Base-by-base conservation (phyloP, 2,797 vertebrate genomes). In the Manis crassicaudata region DNA sequence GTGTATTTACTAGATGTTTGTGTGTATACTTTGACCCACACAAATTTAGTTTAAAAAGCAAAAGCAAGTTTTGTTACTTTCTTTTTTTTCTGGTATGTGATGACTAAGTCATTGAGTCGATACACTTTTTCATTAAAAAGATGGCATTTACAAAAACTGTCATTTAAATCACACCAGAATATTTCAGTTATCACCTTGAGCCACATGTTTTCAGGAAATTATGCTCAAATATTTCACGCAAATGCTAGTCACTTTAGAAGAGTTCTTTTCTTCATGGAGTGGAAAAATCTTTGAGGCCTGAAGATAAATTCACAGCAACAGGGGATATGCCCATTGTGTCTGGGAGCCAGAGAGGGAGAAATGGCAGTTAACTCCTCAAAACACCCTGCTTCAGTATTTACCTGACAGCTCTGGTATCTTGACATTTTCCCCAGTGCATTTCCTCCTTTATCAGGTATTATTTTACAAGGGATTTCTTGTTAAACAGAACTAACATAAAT, bases 391-490 rank as follows among this genome's bases (percentile, higher is more conserved):
- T 97, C 96, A 92, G 97, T 88, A 96, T 98, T 98, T 98, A 97
- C 92, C 92, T 97, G 97, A 96, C 83, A 62, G 29, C 20, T 90
- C 92, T 88, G 60, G 62, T 92, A 77, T 91, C 95, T 95, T 96
- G 97, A 97, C 97, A 96, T 97, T 98, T 97, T 94, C 70, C 94
- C 96, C 96, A 90, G 85, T 92, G 88, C 90, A 92, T 73, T 97
- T 96, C 60, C 92, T 98, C 67, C 46, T 90, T 97, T 98, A 90
- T 96, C 95, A 95, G 94, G 35, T 92, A 94, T 96, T 96, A 86
- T 94, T 97, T 98, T 97, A 84, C 93, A 98, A 98, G 96, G n/a
- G 89, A 97, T 82, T 93, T 88, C 60, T 96, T 98, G 97, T 68
- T 95, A 89, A 62, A 23, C 50, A 97, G 23, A 70, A 94, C 73